Base-by-base conservation (phyloP, 2,797 vertebrate genomes). In the Euthynnus affinis region DNA sequence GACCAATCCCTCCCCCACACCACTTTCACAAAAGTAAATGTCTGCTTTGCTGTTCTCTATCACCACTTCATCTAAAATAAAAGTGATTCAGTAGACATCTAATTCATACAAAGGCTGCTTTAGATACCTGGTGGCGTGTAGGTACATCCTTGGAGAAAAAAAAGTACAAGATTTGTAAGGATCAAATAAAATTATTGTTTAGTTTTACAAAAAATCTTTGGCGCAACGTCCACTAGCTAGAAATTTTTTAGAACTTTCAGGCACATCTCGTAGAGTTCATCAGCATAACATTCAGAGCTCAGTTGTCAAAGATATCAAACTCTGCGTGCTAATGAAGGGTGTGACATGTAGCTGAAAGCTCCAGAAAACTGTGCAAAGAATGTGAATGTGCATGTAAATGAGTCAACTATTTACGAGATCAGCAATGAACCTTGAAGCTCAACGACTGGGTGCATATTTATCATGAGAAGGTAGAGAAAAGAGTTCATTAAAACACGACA, bases 1-100 rank as follows among this genome's bases (percentile, higher is more conserved):
- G 71, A 85, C 59, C 63, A 37, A 71, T 69, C 73, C 42, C 64
- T 74, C 72, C 80, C 82, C 79, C 59, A 80, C 74, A 73, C 23
- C 59, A 9, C 67, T 85, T 71, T 77, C 46, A 56, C 4, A 34
- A 23, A 64, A 59, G 70, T 29, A 64, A 59, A 70, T 29, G 55
- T 61, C 76, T 42, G 76, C 65, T 42, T 17, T n/a, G 37, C 63
- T 70, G 60, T 49, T 52, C 58, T 81, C 6, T 17, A 52, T 67
- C 66, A 62, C 15, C 70, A 72, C 59, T 74, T 71, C 44, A 67
- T 71, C 74, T 14, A 4, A 15, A 34, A 58, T 66, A 22, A 64
- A 59, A 66, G 1, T 12, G 18, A 57, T 48, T 81, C 25, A 64
- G 7, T 14, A 1, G 64, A 73, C 8, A 25, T 13, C 62, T 29